These are phyloP conservation scores for Ophion obscuratus DNA, from an alignment of 2,888 invertebrate genomes.

Conservation along the genomic window DNA sequence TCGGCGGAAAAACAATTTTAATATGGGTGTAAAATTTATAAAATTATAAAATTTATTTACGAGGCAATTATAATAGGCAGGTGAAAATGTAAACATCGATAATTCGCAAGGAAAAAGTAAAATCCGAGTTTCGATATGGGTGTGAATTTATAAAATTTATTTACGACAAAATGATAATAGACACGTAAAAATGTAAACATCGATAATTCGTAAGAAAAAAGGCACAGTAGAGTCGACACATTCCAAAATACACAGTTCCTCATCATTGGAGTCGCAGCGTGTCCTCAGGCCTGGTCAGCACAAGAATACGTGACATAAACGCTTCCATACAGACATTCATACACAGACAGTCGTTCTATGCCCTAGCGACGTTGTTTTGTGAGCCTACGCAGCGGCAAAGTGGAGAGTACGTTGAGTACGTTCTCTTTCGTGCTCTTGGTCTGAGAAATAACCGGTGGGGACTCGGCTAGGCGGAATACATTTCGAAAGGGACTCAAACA, in stretches of 20 bases:
- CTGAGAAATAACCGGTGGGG: slow-evolving; percentile 39
- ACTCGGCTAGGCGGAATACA: slow-evolving; percentile 26
- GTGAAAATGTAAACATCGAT: not conserved
- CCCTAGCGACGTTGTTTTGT: slow-evolving; percentile 28
- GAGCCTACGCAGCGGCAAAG: slow-evolving; percentile 24
- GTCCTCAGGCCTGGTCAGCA: slow-evolving; percentile 62
- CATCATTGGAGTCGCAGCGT: slow-evolving; percentile 50
- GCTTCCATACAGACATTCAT: slow-evolving; percentile 8
- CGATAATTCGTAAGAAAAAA: not conserved
- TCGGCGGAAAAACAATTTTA: too few species aligned
- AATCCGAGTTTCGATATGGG: too few species aligned
- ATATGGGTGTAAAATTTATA: too few species aligned
- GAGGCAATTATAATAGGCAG: not conserved
- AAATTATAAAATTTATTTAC: not conserved
- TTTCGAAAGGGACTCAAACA: slow-evolving; percentile 34
- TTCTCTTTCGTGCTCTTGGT: slow-evolving; percentile 62
- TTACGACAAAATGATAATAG: not conserved
- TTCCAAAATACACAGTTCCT: slow-evolving; percentile 2
- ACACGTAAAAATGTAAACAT: not conserved
- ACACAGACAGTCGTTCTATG: slow-evolving; percentile 36
- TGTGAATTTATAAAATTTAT: too few species aligned
- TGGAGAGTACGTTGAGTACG: slow-evolving; percentile 22
- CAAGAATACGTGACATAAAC: slow-evolving; percentile 23
- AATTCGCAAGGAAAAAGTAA: too few species aligned
- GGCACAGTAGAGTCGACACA: not conserved